Evolutionary conservation across 1,140 invertebrate genomes (phyloP), one percentile per base, ranked within the genome.

Genomic region (Drosophila watanabei): DNA sequence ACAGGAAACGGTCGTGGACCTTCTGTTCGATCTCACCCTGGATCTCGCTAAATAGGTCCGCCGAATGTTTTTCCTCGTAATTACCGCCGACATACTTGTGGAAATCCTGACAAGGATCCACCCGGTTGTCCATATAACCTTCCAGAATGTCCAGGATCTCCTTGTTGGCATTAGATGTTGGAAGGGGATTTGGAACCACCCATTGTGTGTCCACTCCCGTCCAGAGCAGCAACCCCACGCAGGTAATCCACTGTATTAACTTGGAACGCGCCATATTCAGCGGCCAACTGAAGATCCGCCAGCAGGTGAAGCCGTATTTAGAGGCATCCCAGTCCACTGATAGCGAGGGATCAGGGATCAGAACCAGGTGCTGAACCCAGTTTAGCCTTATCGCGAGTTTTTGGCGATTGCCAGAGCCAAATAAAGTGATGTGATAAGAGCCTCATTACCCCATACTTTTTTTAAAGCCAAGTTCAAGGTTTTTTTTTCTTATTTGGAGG

Each of bases 11-110:
- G 11, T 72, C 32, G 41, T 89, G 64, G 0, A 91, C 75, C 39
- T 79, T 69, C 2, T 77, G 37, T 32, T 91, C 79, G 9, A 89
- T 58, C 13, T 75, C 30, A 5, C 73, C 77, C 8, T 56, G 63
- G 4, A 90, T 66, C 41, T 92, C 90, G 5, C 32, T 43, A 37
- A 52, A 92, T 0, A 2, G 6, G 7, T 71, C 75, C 0, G 33
- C 35, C 7, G 49, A 8, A 57, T 91, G 79, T 13, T 35, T 24
- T 1, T 63, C 5, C 2, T n/a, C 32, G 80, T 89, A 92, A 10
- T 79, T 90, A 14, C 91, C 91, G n/a, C 91, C 30, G 8, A 37
- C 65, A 28, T 69, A 69, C 18, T 69, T 49, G 1, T 69, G 65
- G 28, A 57, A 71, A 24, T 71, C 51, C 10, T 66, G 32, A 9